phyloP scores from a whole-genome alignment of 2,113 vertebrate genomes.

The Symphodus melops region DNA sequence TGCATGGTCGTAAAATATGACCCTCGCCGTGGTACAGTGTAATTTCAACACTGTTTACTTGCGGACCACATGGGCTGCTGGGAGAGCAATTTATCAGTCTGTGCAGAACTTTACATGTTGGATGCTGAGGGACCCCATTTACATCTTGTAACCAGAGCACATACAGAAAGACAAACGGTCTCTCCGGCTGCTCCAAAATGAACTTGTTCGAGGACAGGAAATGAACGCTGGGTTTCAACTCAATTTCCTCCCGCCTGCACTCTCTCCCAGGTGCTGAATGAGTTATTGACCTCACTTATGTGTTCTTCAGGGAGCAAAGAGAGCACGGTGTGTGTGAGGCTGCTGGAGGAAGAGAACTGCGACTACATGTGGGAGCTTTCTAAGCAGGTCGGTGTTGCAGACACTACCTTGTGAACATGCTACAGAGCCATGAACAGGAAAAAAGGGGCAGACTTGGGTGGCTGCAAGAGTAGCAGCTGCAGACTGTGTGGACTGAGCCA shows the following conservation, averaged over 20 bases:
- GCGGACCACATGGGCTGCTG: constrained; percentile 24
- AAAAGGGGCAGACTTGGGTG: constrained; percentile 38
- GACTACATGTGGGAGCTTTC: constrained; percentile 59
- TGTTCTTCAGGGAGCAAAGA: constrained; percentile 51
- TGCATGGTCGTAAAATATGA: constrained; percentile 49
- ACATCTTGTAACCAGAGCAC: constrained; percentile 24
- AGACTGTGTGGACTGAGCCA: constrained; percentile 28
- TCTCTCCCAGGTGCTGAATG: constrained; percentile 67
- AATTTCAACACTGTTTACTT: constrained; percentile 40
- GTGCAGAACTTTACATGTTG: constrained; percentile 28
- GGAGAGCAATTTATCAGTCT: constrained; percentile 49
- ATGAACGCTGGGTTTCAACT: constrained; percentile 51
- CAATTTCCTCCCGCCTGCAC: constrained; percentile 27
- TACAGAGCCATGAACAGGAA: constrained; percentile 28
- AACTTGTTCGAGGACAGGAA: constrained; percentile 63
- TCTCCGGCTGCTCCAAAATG: constrained; percentile 43
- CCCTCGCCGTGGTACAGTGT: constrained; percentile 25
- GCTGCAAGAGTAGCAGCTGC: constrained; percentile 42
- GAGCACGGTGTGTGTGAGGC: constrained; percentile 34
- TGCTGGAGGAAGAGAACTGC: constrained; percentile 9
- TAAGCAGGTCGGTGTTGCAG: constrained; percentile 62
- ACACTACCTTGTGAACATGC: constrained; percentile 37
- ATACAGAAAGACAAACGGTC: constrained; percentile 43
- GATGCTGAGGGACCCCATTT: constrained; percentile 9
- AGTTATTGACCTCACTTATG: constrained; percentile 62